phyloP scores from a whole-genome alignment of 2,113 vertebrate species.

The Nyctereutes procyonoides region DNA sequence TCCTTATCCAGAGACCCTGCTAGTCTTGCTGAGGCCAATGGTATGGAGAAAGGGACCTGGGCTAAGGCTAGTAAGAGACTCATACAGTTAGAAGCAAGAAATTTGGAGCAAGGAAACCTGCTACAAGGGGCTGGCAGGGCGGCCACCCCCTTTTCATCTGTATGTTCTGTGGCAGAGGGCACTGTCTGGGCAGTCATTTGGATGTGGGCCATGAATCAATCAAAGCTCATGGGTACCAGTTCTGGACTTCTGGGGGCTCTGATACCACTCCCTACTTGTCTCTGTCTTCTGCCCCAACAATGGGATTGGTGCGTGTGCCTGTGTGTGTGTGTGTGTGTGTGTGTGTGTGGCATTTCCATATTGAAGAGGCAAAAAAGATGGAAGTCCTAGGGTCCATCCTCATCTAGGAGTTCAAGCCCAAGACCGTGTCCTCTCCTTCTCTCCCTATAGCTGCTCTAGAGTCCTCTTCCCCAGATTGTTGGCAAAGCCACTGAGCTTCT shows the following conservation, averaged over 20 bases:
- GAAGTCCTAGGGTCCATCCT: background rate
- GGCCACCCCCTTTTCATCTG: background rate
- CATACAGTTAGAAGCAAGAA: background rate
- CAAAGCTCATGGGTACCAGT: background rate
- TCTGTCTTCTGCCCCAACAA: background rate
- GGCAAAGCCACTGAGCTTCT: constrained; percentile 71
- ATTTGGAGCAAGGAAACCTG: background rate
- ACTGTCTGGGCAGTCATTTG: background rate
- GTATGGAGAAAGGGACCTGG: background rate
- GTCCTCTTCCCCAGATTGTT: constrained; percentile 62
- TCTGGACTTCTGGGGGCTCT: background rate
- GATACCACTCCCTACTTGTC: background rate
- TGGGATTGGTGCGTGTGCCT: background rate
- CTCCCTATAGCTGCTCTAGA: background rate
- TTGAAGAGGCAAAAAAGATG: background rate
- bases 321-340: background rate
- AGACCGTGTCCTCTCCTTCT: constrained; percentile 1
- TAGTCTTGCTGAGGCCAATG: background rate
- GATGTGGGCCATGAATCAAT: background rate
- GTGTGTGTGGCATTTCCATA: background rate
- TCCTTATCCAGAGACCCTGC: background rate
- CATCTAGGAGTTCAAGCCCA: background rate
- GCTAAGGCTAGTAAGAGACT: background rate
- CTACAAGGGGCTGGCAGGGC: background rate
- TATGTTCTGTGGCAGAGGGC: accelerated